These are phyloP conservation scores for Odontomyia ornata DNA, from an alignment of 2,888 invertebrate species.

Conservation along the genomic window DNA sequence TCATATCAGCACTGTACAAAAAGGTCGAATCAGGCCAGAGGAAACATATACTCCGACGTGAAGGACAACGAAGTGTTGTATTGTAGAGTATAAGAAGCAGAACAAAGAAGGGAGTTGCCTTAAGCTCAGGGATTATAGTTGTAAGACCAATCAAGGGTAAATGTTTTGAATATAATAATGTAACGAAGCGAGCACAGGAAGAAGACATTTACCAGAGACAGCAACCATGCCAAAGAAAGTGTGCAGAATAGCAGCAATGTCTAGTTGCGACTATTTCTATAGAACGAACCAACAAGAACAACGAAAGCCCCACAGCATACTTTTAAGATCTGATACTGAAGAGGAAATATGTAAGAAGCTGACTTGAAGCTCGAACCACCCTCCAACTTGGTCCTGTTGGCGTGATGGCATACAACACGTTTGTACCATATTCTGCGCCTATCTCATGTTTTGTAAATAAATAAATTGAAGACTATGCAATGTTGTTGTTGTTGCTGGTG, in stretches of 20 bases:
- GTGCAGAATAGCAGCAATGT: neutral
- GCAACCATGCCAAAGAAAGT: conserved; percentile 31
- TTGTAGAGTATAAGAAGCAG: conserved; percentile 44
- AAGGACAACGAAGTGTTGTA: conserved; percentile 26
- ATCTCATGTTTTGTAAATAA: conserved; percentile 46
- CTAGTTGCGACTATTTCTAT: neutral
- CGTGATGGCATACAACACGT: conserved; percentile 31
- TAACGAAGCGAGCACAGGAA: conserved; percentile 42
- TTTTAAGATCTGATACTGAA: conserved; percentile 30
- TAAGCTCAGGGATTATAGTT: conserved; percentile 55
- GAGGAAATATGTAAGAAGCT: conserved; percentile 37
- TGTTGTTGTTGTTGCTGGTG: conserved; percentile 29
- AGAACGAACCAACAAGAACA: conserved; percentile 12
- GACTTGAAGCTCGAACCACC: conserved; percentile 4
- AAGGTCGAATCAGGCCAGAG: conserved; percentile 18
- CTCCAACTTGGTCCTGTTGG: neutral
- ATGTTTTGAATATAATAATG: conserved; percentile 56
- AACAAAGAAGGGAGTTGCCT: conserved; percentile 50
- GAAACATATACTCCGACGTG: conserved; percentile 5
- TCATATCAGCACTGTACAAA: conserved; percentile 23
- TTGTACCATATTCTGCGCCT: conserved; percentile 41
- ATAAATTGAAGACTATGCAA: conserved; percentile 42
- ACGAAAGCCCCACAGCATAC: conserved; percentile 5
- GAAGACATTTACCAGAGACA: conserved; percentile 39
- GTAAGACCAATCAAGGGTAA: conserved; percentile 56